Evolutionary conservation across 2,888 invertebrate genomes (phyloP).

Genomic region (Rhaphigaster nebulosa): DNA sequence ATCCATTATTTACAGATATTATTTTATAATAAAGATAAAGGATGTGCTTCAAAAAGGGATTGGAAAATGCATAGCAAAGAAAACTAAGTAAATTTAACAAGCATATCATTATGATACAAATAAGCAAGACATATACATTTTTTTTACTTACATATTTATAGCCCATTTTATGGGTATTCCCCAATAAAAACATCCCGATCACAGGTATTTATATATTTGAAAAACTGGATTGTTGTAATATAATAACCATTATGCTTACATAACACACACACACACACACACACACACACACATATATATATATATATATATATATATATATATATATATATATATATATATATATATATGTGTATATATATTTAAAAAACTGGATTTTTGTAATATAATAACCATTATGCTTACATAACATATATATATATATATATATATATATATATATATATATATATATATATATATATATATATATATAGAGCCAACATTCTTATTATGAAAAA

Average conservation of each 20-base stretch:
- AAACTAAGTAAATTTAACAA: constrained; percentile 58
- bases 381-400: neutral
- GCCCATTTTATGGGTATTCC: constrained; percentile 58
- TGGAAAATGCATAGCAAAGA: constrained; percentile 57
- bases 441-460: no score
- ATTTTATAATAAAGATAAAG: constrained; percentile 62
- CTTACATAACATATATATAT: no score
- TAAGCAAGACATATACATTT: constrained; percentile 57
- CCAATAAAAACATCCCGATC: constrained; percentile 63
- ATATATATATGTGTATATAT: constrained; percentile 62
- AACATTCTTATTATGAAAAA: constrained; percentile 10
- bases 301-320: no score
- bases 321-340: no score
- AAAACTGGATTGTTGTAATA: constrained; percentile 50
- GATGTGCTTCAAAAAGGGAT: constrained; percentile 61
- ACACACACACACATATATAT: no score
- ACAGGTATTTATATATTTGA: constrained; percentile 62
- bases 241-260: constrained; percentile 16
- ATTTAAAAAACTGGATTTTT: constrained; percentile 54
- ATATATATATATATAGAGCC: neutral
- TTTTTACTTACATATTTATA: constrained; percentile 60
- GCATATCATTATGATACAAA: constrained; percentile 58
- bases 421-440: no score
- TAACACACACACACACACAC: no score
- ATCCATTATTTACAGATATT: constrained; percentile 65